phyloP scores from a whole-genome alignment of 2,113 vertebrate genomes.

The Alexandromys fortis region DNA sequence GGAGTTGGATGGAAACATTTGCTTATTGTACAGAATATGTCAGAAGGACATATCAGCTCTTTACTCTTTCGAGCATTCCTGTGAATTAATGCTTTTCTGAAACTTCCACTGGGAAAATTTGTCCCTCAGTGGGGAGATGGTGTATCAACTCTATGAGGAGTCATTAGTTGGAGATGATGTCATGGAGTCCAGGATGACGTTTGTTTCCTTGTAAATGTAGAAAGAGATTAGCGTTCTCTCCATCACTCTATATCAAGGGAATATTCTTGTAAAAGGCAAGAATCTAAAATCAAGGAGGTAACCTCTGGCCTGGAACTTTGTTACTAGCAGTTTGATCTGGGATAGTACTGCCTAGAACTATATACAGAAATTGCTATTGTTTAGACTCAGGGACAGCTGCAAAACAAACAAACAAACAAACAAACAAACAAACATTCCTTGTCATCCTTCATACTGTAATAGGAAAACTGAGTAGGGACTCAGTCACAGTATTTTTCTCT shows the following conservation, averaged over 20 bases:
- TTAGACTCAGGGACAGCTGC: not conserved
- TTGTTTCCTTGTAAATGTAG: not conserved
- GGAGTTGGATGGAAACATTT: fast-evolving
- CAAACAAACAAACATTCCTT: not conserved
- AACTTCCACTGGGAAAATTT: too few relatives aligned
- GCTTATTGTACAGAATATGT: not conserved
- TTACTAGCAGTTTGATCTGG: not conserved
- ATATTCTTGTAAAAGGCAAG: not conserved
- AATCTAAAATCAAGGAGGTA: not conserved
- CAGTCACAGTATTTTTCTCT: not conserved
- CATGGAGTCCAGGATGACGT: not conserved
- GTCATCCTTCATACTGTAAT: not conserved
- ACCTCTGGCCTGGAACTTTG: too few relatives aligned
- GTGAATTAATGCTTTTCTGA: too few relatives aligned
- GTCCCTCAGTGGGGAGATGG: not conserved
- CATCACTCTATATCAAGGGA: not conserved
- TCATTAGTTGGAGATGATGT: not conserved
- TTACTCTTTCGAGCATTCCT: fast-evolving
- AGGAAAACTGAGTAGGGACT: too few relatives aligned
- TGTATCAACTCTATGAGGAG: not conserved
- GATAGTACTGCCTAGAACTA: not conserved
- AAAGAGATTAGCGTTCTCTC: not conserved
- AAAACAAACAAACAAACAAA: not conserved
- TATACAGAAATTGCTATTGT: not conserved
- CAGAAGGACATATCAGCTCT: not conserved